phyloP scores from a whole-genome alignment of 2,113 vertebrate genomes.

The Lathamus discolor region DNA sequence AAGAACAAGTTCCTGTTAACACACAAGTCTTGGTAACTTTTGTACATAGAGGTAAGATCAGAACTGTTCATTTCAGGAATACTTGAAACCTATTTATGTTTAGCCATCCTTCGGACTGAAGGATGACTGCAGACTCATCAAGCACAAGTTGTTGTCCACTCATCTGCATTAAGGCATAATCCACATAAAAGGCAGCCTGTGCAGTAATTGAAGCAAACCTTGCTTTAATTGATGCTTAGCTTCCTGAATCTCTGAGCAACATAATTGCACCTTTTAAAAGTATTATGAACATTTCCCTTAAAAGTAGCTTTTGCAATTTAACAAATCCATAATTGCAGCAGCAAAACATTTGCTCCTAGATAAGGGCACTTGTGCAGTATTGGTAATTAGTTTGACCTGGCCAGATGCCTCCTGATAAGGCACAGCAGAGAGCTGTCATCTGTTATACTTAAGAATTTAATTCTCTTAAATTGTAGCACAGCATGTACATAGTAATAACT shows the following conservation, averaged over 20 bases:
- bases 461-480: neutral
- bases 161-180: neutral
- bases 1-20: neutral
- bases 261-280: neutral
- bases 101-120: rapidly evolving
- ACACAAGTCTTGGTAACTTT: neutral
- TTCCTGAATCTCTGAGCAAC: neutral
- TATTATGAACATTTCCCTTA: neutral
- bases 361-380: neutral
- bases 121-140: neutral
- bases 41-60: rapidly evolving
- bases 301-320: neutral
- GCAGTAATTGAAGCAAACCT: neutral
- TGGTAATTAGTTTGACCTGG: constrained; percentile 47
- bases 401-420: constrained; percentile 53
- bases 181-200: neutral
- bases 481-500: neutral
- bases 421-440: neutral
- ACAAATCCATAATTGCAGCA: neutral
- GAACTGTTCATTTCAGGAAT: neutral
- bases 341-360: constrained; percentile 37
- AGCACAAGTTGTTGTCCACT: rapidly evolving
- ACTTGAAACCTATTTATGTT: rapidly evolving
- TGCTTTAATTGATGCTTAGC: neutral
- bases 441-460: neutral